Evolutionary conservation across 2,888 invertebrate species (phyloP).

Genomic region (Nymphalis c-album): DNA sequence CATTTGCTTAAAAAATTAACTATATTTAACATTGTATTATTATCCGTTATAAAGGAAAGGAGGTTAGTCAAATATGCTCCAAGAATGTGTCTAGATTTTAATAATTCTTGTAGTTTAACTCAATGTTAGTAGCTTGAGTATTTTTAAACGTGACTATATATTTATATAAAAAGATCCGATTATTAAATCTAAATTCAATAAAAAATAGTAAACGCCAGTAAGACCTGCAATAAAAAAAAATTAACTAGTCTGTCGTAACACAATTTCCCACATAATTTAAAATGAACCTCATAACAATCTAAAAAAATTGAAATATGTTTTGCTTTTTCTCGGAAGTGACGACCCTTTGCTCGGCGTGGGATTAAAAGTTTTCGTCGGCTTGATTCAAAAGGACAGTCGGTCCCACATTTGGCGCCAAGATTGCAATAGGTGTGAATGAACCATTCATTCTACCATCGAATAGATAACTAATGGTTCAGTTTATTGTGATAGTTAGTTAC

Average conservation of each 20-base stretch:
- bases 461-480: constrained; percentile 3
- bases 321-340: constrained; percentile 33
- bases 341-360: constrained; percentile 29
- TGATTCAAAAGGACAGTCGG: constrained; percentile 39
- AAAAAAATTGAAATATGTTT: constrained; percentile 1
- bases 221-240: too few species aligned
- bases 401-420: constrained; percentile 46
- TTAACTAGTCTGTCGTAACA: too few species aligned
- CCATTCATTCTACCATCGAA: constrained; percentile 37
- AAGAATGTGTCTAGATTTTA: not conserved
- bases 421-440: constrained; percentile 39
- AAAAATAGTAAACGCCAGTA: too few species aligned
- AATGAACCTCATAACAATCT: not conserved
- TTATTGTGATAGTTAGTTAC: not conserved
- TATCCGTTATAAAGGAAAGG: not conserved
- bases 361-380: constrained; percentile 38
- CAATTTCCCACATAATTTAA: constrained; percentile 14
- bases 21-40: not conserved
- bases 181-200: too few species aligned
- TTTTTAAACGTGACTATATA: too few species aligned
- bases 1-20: not conserved
- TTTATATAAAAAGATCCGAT: too few species aligned
- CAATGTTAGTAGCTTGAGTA: not conserved
- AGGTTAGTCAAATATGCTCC: not conserved
- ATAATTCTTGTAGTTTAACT: not conserved